Conservation (phyloP, 2,888 invertebrate species). For the Parnassius glacialis region DNA sequence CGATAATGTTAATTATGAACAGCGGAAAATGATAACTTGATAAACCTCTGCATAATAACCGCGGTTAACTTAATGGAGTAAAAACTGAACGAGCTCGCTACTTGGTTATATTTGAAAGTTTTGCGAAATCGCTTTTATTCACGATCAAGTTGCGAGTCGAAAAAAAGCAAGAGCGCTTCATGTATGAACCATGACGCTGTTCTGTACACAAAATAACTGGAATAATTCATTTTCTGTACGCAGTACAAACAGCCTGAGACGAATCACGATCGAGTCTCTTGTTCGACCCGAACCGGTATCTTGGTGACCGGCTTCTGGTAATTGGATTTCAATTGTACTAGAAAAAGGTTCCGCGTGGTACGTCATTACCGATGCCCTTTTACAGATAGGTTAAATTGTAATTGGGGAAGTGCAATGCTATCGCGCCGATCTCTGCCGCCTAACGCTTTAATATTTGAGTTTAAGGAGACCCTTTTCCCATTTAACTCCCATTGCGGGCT, state of each 20-base stretch:
- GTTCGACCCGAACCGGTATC: conserved; percentile 52
- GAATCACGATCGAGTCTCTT: conserved; percentile 69
- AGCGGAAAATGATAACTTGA: conserved; percentile 51
- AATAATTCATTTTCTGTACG: conserved; percentile 81
- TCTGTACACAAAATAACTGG: conserved; percentile 74
- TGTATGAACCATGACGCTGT: conserved; percentile 79
- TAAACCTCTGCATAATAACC: conserved; percentile 33
- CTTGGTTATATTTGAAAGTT: conserved; percentile 55
- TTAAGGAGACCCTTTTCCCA: conserved; percentile 60
- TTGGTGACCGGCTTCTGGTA: conserved; percentile 75
- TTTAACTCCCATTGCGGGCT: conserved; percentile 67
- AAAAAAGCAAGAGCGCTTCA: conserved; percentile 79
- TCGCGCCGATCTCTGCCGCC: conserved; percentile 62
- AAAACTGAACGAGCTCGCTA: conserved; percentile 47
- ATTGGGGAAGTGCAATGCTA: conserved; percentile 67
- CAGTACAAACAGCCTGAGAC: conserved; percentile 72
- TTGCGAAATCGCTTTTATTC: conserved; percentile 63
- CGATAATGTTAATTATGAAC: conserved; percentile 63
- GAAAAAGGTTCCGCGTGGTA: conserved; percentile 61
- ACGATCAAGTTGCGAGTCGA: conserved; percentile 55
- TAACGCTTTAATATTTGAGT: conserved; percentile 60
- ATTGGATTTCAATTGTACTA: conserved; percentile 77
- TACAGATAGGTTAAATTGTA: conserved; percentile 71
- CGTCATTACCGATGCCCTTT: conserved; percentile 76
- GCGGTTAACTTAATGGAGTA: conserved; percentile 35